Base-by-base conservation (phyloP, 2,113 vertebrate species). In the Oryzias celebensis region DNA sequence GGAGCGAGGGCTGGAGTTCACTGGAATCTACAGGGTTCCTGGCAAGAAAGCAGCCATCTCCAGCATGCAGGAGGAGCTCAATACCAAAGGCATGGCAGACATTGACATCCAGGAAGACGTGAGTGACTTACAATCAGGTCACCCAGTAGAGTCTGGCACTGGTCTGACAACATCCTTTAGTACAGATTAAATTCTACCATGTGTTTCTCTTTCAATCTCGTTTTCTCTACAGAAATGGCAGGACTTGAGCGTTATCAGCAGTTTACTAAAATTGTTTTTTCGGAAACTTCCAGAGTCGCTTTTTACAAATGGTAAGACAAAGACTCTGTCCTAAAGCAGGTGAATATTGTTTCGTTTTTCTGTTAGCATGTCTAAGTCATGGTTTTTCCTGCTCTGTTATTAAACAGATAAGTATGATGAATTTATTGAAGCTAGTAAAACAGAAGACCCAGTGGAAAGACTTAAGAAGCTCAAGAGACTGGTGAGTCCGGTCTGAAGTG, bases 41-140 rank as follows among this genome's bases (percentile, higher is more conserved):
- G 97, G 97, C 49, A 99, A 99, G 88, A 99, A 98, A 10, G 94
- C 96, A 50, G 95, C 97, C 78, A 98, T 99, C 85, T 98, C 96
- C 70, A 98, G 91, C 86, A 95, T 99, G 96, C 97, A 99, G 63
- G 97, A 99, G 77, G 97, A 99, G 52, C 95, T 99, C 73, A 97
- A 93, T 87, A 90, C 94, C 89, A 96, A 94, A 90, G 96, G 96
- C 68, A 94, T 95, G 92, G 88, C 83, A 14, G 97, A 98, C 82
- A 96, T 98, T 14, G 95, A 99, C 74, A 75, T 93, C 80, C 93
- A 97, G 61, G 97, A 98, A 78, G 88, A 90, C 1, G 85, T 89
- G 65, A 87, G 90, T 87, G 67, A 82, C 69, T 58, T 56, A 76
- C 68, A 54, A 46, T 5, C 31, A 1, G 18, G 31, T n/a, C 47